Base-by-base conservation (phyloP, 2,113 vertebrate species). In the Symphodus melops region DNA sequence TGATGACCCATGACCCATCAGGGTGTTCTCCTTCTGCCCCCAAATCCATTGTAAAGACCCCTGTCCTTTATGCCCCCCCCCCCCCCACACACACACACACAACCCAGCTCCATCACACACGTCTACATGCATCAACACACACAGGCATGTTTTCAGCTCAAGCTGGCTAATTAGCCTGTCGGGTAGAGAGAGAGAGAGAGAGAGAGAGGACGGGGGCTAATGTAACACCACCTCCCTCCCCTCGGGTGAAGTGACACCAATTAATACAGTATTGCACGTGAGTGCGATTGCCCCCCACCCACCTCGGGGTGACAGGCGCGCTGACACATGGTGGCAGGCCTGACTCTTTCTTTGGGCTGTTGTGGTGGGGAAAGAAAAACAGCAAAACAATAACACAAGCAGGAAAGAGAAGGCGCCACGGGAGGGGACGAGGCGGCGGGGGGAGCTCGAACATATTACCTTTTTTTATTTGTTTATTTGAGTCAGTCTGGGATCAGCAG, bases 151-250 rank as follows among this genome's bases (percentile, higher is more conserved):
- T 85, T 87, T 82, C 73, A 69, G 85, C 82, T 85, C 75, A 65
- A 75, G 83, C 82, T 87, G 73, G 87, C 86, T 93, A 91, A 93
- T 93, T 91, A 91, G 80, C 60, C 89, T 92, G 94, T 92, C 86
- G 86, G 72, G 72, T 63, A 46, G 44, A 46, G 12, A 13, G 16
- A 46, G 46, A 49, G 46, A n/a, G 46, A 19, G 46, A n/a, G 46
- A 19, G 46, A 49, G 69, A 42, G 57, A 13, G 28, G 33, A 10
- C 13, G 23, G 46, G 53, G 54, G 57, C 11, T 72, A 77, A 61
- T 82, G 46, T 66, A 62, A 51, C 69, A 41, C 62, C 3, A 19
- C 33, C 44, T 67, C 39, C 56, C 46, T 20, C 65, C 52, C 28
- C 28, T 5, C 1, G 4, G 44, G 72, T 79, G 69, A 86, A 91